phyloP scores from a whole-genome alignment of 2,113 vertebrate species.

The Cynoglossus semilaevis region DNA sequence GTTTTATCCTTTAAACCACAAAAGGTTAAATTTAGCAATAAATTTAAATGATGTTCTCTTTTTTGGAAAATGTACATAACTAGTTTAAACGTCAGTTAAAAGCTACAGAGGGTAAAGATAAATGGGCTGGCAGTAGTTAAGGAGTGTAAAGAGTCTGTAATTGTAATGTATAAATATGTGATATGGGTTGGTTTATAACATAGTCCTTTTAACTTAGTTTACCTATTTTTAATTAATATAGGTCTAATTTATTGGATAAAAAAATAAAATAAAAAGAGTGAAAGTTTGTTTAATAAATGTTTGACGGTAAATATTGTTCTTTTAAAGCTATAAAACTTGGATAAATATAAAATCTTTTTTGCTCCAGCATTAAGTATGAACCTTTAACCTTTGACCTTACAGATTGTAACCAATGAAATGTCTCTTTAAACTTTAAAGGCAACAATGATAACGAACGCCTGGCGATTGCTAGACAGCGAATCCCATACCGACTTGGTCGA shows the following conservation, averaged over 20 bases:
- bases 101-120: constrained; percentile 77
- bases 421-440: constrained; percentile 99
- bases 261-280: constrained; percentile 93
- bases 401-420: constrained; percentile 99
- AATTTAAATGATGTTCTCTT: constrained; percentile 79
- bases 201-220: constrained; percentile 94
- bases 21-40: constrained; percentile 84
- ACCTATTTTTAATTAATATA: constrained; percentile 89
- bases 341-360: constrained; percentile 87
- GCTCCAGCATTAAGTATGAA: constrained; percentile 97
- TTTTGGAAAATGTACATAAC: constrained; percentile 91
- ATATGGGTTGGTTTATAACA: constrained; percentile 92
- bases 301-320: constrained; percentile 83
- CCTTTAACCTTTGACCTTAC: constrained; percentile 99
- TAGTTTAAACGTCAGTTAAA: constrained; percentile 85
- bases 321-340: constrained; percentile 92
- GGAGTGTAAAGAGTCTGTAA: constrained; percentile 83
- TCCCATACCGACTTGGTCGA: constrained; percentile 99
- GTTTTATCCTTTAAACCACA: constrained; percentile 83
- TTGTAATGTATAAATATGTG: constrained; percentile 89
- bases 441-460: constrained; percentile 99
- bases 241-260: constrained; percentile 97
- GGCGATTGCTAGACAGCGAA: constrained; percentile 99
- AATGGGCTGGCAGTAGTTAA: constrained; percentile 81
- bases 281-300: constrained; percentile 90